Evolutionary conservation across 2,888 invertebrate genomes (phyloP).

Genomic region (Drosophila peninsularis): DNA sequence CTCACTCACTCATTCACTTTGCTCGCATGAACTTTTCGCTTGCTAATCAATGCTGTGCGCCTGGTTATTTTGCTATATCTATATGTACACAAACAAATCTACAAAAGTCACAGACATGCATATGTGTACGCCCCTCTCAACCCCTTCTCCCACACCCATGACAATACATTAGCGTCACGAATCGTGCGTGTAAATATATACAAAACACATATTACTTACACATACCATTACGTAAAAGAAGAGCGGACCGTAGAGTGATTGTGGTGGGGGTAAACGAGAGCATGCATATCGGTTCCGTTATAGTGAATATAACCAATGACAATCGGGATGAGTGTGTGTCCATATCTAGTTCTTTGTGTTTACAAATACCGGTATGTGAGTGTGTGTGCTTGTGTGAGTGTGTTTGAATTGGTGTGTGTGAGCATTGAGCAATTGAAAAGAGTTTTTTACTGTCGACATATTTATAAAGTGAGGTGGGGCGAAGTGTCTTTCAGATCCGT

Average conservation of each 20-base stretch:
- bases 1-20: slow-evolving; percentile 32
- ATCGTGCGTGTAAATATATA: slow-evolving; percentile 64
- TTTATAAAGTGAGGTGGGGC: neutral
- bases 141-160: neutral
- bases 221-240: slow-evolving; percentile 9
- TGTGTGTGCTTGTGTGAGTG: neutral
- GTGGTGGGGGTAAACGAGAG: slow-evolving; percentile 9
- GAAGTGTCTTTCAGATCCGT: neutral
- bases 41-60: slow-evolving; percentile 80
- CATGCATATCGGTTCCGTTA: slow-evolving; percentile 40
- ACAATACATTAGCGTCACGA: slow-evolving; percentile 29
- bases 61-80: slow-evolving; percentile 80
- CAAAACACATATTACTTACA: slow-evolving; percentile 47
- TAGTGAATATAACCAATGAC: slow-evolving; percentile 16
- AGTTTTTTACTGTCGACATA: slow-evolving; percentile 18
- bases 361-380: neutral
- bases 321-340: slow-evolving; percentile 3
- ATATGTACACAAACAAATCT: slow-evolving; percentile 82
- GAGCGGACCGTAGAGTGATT: slow-evolving; percentile 1
- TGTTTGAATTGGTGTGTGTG: slow-evolving; percentile 1
- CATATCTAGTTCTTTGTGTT: slow-evolving; percentile 5
- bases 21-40: slow-evolving; percentile 71
- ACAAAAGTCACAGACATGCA: slow-evolving; percentile 79
- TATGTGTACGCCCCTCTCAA: slow-evolving; percentile 46
- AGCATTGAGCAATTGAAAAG: slow-evolving; percentile 4